Conservation (phyloP, 2,888 invertebrate species). For the Cosmia pyralina region DNA sequence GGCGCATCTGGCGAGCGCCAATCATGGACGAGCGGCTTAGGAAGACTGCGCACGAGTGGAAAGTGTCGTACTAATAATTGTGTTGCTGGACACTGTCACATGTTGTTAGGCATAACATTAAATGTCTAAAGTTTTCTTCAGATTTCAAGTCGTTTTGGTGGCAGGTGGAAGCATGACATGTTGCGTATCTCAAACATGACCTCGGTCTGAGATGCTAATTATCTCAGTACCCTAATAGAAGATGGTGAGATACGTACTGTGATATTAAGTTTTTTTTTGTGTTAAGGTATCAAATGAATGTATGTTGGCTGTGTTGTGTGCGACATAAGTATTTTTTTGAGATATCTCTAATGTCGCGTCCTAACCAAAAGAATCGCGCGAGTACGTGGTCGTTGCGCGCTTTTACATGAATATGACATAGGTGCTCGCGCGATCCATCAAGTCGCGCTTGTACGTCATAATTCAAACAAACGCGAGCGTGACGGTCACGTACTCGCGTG, state of each 20-base stretch:
- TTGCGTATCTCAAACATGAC: neutral
- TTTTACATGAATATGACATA: no score
- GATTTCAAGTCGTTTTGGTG: neutral
- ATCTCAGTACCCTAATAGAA: neutral
- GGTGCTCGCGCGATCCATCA: no score
- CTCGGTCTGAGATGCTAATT: neutral
- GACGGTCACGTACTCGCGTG: no score
- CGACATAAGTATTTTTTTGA: neutral
- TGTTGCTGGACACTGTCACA: neutral
- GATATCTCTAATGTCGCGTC: no score
- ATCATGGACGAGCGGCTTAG: conserved; percentile 28
- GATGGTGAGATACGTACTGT: no score
- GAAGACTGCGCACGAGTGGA: conserved; percentile 18
- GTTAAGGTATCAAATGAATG: neutral
- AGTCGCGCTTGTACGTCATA: no score
- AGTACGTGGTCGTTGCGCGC: no score
- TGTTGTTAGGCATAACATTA: neutral
- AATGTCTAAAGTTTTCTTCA: neutral
- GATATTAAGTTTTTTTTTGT: neutral
- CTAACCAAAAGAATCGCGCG: no score
- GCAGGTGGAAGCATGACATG: neutral
- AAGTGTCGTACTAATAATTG: neutral
- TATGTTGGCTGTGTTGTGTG: neutral
- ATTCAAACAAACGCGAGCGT: no score
- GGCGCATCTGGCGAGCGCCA: conserved; percentile 50